Evolutionary conservation across 2,113 vertebrate genomes (phyloP).

Genomic region (Uria aalge): DNA sequence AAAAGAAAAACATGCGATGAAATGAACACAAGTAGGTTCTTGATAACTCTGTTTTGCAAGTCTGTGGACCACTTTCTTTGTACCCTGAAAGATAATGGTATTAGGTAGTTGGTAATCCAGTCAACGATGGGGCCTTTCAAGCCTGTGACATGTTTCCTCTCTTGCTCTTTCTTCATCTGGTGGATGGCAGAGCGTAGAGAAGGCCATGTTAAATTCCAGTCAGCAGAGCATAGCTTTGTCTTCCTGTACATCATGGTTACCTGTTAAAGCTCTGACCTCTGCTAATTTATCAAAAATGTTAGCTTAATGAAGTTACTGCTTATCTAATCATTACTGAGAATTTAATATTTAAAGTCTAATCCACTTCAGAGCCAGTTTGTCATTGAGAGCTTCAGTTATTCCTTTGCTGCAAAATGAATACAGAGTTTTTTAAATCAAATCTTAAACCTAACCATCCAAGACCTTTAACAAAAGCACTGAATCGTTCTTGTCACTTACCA

Average conservation of each 20-base stretch:
- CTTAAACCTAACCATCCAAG: background rate
- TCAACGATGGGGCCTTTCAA: background rate
- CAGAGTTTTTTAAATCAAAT: background rate
- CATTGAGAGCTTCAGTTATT: background rate
- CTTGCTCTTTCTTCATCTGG: background rate
- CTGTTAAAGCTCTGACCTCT: background rate
- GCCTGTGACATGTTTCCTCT: background rate
- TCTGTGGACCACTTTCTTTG: background rate
- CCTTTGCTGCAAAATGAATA: background rate
- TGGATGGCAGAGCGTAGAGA: background rate
- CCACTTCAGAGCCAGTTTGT: background rate
- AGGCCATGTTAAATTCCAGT: background rate
- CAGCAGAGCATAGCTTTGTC: background rate
- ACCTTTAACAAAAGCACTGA: background rate
- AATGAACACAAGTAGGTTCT: background rate
- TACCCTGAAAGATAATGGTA: background rate
- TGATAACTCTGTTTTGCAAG: background rate
- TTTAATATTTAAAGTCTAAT: background rate
- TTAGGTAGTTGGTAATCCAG: background rate
- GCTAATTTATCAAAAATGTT: background rate
- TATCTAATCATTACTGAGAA: background rate
- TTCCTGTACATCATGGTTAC: background rate
- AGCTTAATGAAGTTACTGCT: background rate
- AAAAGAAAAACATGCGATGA: background rate
- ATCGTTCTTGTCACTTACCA: background rate